Evolutionary conservation across 2,888 invertebrate genomes (phyloP).

Genomic region (Diplolepis rosae): DNA sequence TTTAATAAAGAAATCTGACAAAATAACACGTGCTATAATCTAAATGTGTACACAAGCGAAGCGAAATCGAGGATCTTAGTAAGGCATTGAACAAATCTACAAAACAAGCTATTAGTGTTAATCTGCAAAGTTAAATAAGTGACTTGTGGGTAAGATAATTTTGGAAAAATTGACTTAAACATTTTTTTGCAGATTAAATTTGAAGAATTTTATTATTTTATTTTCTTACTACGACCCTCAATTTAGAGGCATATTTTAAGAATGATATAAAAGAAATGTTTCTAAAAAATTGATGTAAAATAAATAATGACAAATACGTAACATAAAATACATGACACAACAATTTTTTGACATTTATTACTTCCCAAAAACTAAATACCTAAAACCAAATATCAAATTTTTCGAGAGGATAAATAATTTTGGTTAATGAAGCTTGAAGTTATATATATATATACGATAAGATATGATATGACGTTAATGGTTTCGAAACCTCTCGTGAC

Average conservation of each 20-base stretch:
- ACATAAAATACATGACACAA: background rate
- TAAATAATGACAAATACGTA: too few relatives aligned
- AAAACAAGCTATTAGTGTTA: background rate
- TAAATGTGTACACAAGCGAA: conserved; percentile 7
- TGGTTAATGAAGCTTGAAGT: background rate
- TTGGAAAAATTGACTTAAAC: background rate
- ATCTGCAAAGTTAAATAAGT: background rate
- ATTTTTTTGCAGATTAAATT: background rate
- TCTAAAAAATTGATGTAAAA: background rate
- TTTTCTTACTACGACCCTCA: background rate
- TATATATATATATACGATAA: too few relatives aligned
- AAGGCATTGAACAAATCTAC: background rate
- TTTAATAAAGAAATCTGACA: background rate
- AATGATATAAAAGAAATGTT: background rate
- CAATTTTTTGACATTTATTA: background rate
- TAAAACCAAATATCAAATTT: background rate
- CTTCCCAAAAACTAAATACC: background rate
- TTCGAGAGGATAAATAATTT: background rate
- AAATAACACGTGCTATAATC: conserved; percentile 1
- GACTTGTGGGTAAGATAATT: background rate
- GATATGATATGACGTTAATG: too few relatives aligned
- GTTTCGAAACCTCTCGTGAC: too few relatives aligned
- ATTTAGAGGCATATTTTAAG: background rate
- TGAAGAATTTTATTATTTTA: background rate
- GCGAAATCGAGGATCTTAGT: background rate